These are phyloP conservation scores for Anticlea derivata DNA, from an alignment of 2,888 invertebrate species.

Conservation along the genomic window DNA sequence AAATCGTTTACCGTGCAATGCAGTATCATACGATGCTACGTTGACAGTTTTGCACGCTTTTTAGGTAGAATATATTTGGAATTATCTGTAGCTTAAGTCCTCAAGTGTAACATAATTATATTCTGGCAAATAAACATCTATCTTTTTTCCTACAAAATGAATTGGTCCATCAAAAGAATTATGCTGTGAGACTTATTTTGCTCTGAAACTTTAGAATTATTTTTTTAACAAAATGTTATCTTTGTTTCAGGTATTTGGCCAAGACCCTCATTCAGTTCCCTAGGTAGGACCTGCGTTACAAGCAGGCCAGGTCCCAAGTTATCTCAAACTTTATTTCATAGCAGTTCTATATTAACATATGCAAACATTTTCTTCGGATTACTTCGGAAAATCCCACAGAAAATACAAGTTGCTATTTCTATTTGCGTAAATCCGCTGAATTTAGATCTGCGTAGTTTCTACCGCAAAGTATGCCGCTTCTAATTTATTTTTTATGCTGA, in stretches of 20 bases:
- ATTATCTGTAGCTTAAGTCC: too few species aligned
- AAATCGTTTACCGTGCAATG: too few species aligned
- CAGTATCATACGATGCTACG: too few species aligned
- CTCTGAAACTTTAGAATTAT: too few species aligned
- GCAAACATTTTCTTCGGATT: slow-evolving; percentile 11
- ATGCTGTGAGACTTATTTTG: too few species aligned
- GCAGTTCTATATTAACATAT: slow-evolving; percentile 4
- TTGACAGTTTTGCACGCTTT: too few species aligned
- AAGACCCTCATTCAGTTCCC: neutral
- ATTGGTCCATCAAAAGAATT: too few species aligned
- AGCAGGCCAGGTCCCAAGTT: neutral
- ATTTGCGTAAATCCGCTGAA: slow-evolving; percentile 16
- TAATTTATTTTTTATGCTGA: slow-evolving; percentile 22
- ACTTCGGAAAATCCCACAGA: neutral
- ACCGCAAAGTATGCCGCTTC: slow-evolving; percentile 1
- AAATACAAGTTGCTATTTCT: slow-evolving; percentile 2
- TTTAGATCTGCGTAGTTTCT: slow-evolving; percentile 10
- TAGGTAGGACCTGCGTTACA: neutral
- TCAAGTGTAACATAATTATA: too few species aligned
- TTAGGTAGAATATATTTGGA: too few species aligned
- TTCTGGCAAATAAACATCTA: too few species aligned
- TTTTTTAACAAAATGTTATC: neutral
- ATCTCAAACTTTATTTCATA: neutral
- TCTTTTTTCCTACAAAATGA: too few species aligned
- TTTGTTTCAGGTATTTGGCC: slow-evolving; percentile 21